phyloP scores from a whole-genome alignment of 2,888 invertebrate genomes.

The Muscina levida region DNA sequence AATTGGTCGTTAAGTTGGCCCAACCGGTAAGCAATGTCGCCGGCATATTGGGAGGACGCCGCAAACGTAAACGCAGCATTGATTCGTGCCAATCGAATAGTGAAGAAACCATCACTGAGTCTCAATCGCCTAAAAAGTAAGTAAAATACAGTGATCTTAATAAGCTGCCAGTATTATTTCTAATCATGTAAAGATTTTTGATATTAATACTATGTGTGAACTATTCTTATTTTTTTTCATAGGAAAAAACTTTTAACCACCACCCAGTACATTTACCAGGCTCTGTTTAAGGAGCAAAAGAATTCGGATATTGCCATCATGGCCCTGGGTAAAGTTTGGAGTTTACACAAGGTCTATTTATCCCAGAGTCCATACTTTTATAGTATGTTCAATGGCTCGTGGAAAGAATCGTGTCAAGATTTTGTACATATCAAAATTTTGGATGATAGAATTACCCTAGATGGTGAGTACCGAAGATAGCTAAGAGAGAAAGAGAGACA shows the following conservation, averaged over 20 bases:
- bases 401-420: conserved; percentile 86
- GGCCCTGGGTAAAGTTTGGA: conserved; percentile 87
- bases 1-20: conserved; percentile 77
- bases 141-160: neutral
- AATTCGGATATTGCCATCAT: conserved; percentile 87
- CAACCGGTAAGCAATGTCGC: conserved; percentile 79
- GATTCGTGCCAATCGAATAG: conserved; percentile 69
- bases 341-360: conserved; percentile 88
- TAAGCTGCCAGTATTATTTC: neutral
- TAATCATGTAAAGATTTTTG: neutral
- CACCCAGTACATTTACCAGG: conserved; percentile 89
- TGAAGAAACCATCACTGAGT: conserved; percentile 79
- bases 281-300: conserved; percentile 87
- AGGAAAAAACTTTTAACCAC: conserved; percentile 86
- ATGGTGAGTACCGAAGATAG: no score
- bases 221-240: conserved; percentile 57
- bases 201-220: neutral
- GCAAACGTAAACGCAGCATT: conserved; percentile 81
- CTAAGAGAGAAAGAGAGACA: neutral
- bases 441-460: conserved; percentile 86
- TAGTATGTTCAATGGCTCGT: conserved; percentile 90
- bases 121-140: conserved; percentile 85
- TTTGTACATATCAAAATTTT: conserved; percentile 85
- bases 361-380: conserved; percentile 90
- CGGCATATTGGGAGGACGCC: conserved; percentile 80